Evolutionary conservation across 2,113 vertebrate genomes (phyloP).

Genomic region (Archilochus colubris): DNA sequence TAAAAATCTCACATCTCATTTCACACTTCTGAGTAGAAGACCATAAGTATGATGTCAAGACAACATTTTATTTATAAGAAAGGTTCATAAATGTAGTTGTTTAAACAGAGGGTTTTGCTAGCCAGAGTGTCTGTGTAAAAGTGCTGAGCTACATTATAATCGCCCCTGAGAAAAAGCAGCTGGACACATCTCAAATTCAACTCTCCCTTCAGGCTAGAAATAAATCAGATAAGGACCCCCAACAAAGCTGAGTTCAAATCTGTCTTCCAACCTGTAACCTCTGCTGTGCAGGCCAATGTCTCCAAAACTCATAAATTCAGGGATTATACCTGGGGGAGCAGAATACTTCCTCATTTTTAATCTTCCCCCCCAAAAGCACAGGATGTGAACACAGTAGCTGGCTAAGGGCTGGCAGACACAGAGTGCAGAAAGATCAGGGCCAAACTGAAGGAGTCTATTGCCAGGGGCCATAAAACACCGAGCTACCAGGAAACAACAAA

Average conservation of each 20-base stretch:
- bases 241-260: background rate
- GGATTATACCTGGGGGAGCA: background rate
- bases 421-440: background rate
- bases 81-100: background rate
- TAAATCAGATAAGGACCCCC: background rate
- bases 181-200: constrained; percentile 3
- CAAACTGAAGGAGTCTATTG: background rate
- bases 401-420: background rate
- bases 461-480: background rate
- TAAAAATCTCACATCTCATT: background rate
- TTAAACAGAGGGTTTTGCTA: constrained; percentile 17
- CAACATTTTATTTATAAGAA: constrained; percentile 3
- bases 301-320: background rate
- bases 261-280: background rate
- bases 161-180: constrained; percentile 50
- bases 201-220: background rate
- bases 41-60: background rate
- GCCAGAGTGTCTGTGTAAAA: constrained; percentile 1
- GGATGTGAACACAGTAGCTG: fast-evolving
- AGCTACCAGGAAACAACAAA: background rate
- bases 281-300: background rate
- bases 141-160: background rate
- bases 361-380: background rate
- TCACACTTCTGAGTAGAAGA: background rate
- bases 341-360: background rate